Evolutionary conservation across 2,797 vertebrate genomes (phyloP).

Genomic region (Sparidentex hasta): DNA sequence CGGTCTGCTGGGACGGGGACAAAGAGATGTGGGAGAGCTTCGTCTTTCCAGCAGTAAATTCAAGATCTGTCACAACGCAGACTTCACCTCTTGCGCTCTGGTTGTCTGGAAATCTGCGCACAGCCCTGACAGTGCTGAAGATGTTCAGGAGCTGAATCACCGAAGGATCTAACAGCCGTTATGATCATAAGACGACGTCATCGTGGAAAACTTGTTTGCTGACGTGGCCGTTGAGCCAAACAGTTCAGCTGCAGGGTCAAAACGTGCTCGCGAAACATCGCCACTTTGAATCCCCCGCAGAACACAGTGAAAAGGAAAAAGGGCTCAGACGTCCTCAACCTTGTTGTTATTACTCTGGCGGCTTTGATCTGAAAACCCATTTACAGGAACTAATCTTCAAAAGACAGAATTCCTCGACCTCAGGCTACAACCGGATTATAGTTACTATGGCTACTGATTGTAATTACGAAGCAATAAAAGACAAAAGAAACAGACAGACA

Average conservation of each 20-base stretch:
- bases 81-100: neutral
- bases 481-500: constrained; percentile 55
- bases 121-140: neutral
- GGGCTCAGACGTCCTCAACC: constrained; percentile 29
- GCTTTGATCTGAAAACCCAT: constrained; percentile 79
- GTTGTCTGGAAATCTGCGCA: neutral
- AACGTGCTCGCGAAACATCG: constrained; percentile 21
- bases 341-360: constrained; percentile 54
- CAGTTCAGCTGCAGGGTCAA: neutral
- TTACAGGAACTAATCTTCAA: constrained; percentile 80
- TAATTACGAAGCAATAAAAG: constrained; percentile 78
- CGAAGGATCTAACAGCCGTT: neutral
- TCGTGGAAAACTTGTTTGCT: too few species aligned
- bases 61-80: constrained; percentile 6
- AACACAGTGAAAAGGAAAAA: constrained; percentile 45
- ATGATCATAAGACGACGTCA: neutral
- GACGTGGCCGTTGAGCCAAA: neutral
- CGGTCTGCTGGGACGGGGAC: constrained; percentile 2
- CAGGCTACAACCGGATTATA: constrained; percentile 73
- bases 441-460: constrained; percentile 81
- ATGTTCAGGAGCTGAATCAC: neutral
- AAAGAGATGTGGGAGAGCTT: neutral
- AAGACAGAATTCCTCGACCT: constrained; percentile 77
- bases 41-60: constrained; percentile 10
- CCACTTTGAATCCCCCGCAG: neutral